A percentile compares a stretch with the other conserved stretches of the same genome.
Evolutionary conservation across 2,888 invertebrate genomes (phyloP).

Genomic region (Heteropelma amictum): DNA sequence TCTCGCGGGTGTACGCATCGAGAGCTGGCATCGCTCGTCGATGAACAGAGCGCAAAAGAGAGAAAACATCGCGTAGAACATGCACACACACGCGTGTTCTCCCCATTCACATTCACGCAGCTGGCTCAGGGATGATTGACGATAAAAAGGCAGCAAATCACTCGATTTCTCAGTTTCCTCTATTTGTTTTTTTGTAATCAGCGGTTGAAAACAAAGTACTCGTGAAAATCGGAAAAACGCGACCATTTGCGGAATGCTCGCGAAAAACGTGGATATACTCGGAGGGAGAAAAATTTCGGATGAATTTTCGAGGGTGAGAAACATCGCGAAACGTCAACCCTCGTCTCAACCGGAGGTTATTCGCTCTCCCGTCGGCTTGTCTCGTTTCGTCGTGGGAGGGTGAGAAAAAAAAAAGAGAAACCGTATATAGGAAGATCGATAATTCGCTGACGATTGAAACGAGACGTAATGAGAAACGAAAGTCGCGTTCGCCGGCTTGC

Average conservation of each 20-base stretch:
- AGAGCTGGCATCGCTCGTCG: constrained; percentile 45
- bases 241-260: no score
- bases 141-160: no score
- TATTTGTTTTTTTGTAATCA: no score
- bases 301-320: no score
- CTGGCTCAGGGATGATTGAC: no score
- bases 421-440: constrained; percentile 8
- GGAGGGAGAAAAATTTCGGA: no score
- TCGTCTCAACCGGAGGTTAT: neutral
- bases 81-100: neutral
- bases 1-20: constrained; percentile 28
- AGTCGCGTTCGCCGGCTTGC: neutral
- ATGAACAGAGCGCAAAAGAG: constrained; percentile 11
- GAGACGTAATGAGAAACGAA: constrained; percentile 5
- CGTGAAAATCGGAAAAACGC: no score
- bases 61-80: neutral
- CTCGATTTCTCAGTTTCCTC: no score
- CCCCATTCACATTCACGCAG: neutral
- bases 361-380: neutral
- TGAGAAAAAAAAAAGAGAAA: neutral
- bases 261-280: no score
- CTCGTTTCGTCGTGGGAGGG: no score
- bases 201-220: no score
- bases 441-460: neutral
- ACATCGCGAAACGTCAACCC: no score